Evolutionary conservation across 1,140 invertebrate species (phyloP), one percentile per base, ranked within the genome.

Genomic region (Dendroctonus valens): DNA sequence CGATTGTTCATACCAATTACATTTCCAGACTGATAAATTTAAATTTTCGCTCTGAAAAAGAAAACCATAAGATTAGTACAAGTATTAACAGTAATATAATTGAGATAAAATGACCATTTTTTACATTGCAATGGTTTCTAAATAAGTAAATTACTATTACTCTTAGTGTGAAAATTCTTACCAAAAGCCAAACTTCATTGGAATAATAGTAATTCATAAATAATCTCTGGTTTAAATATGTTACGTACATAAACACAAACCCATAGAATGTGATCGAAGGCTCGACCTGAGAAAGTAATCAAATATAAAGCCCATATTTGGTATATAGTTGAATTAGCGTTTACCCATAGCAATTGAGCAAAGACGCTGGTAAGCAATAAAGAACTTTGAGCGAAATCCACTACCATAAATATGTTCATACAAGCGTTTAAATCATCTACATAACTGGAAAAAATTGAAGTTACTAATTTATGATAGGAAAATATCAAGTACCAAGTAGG

Each of bases 321-420:
- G 12, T n/a, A 44, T 9, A 5, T 14, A 59, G 5, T 59, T 14
- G 41, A 39, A 39, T 40, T 55, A 11, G 46, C 14, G 5, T 26
- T 8, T 65, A 57, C 52, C 62, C 50, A 55, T 26, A 57, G 37
- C 9, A 65, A 7, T 26, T 65, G 41, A 44, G 50, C 50, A 14
- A 65, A 26, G 8, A 65, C 37, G 5, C 41, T 26, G 38, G 62
- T 26, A 8, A 65, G 15, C n/a, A 50, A 42, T 41, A 57, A 37
- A 5, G 62, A 65, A 57, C 42, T 57, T 65, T 65, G 62, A 6
- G 49, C n/a, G 49, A 65, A 65, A 55, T 65, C 62, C 7, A 65
- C 46, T n/a, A 65, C 48, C 62, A 65, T 65, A 14, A 65, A 52
- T 14, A 57, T 9, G 7, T 41, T 39, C 41, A 65, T 46, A 26